A percentile compares a stretch with the other conserved stretches of the same genome.
These are phyloP conservation scores for Troilus luridus DNA, from an alignment of 2,888 invertebrate genomes.

Conservation along the genomic window DNA sequence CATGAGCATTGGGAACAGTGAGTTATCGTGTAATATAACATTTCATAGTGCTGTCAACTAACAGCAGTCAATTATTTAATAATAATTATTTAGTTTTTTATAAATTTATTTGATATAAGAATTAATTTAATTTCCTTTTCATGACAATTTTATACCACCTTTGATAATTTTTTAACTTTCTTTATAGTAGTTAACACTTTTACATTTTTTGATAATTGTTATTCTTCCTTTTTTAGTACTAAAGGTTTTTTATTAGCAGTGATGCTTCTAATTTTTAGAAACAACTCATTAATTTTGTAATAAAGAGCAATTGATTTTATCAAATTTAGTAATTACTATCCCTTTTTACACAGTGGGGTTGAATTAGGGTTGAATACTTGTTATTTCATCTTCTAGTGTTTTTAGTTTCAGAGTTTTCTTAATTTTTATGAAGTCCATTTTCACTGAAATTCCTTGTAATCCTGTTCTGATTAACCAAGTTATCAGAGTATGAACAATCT, in stretches of 20 bases:
- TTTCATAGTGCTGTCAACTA: not conserved
- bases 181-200: not conserved
- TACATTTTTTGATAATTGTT: not conserved
- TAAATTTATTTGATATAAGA: not conserved
- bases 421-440: not conserved
- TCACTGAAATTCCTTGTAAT: not conserved
- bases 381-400: not conserved
- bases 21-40: not conserved
- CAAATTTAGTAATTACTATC: not conserved
- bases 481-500: not conserved
- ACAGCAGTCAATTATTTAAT: not conserved
- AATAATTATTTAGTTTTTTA: not conserved
- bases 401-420: not conserved
- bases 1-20: not conserved
- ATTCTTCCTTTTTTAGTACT: not conserved
- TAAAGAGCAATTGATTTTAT: not conserved
- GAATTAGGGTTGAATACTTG: not conserved
- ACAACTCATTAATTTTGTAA: not conserved
- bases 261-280: not conserved
- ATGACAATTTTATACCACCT: not conserved
- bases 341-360: not conserved
- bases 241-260: not conserved
- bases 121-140: not conserved
- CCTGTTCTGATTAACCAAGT: not conserved
- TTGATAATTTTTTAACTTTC: not conserved